A percentile compares a stretch with the other conserved stretches of the same genome.
Evolutionary conservation across 2,888 invertebrate genomes (phyloP).

Genomic region (Bombylius discolor): DNA sequence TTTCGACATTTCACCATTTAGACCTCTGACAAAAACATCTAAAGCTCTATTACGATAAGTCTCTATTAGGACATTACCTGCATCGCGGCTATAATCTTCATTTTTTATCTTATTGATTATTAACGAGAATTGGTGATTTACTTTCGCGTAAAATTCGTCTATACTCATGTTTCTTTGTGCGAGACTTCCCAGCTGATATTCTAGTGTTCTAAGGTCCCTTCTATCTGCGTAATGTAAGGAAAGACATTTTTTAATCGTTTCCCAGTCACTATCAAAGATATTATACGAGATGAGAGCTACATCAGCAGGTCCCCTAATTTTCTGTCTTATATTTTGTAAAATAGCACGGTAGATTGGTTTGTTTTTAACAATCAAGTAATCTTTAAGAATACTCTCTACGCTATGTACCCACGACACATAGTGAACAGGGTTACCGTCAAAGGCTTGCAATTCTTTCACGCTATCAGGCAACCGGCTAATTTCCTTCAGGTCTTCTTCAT

Average conservation of each 20-base stretch:
- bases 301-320: constrained; percentile 1
- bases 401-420: neutral
- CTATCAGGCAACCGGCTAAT: constrained; percentile 3
- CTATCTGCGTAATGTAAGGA: constrained; percentile 9
- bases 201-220: constrained; percentile 5
- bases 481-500: neutral
- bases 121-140: constrained; percentile 7
- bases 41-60: constrained; percentile 4
- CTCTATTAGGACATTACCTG: constrained; percentile 1
- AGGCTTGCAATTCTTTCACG: neutral
- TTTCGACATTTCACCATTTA: constrained; percentile 5
- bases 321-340: neutral
- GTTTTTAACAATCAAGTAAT: neutral
- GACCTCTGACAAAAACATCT: constrained; percentile 1
- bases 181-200: constrained; percentile 3
- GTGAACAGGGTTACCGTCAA: neutral
- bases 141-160: constrained; percentile 3
- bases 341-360: constrained; percentile 1
- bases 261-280: constrained; percentile 3
- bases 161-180: neutral
- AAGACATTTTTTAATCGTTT: constrained; percentile 3
- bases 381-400: neutral
- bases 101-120: constrained; percentile 5
- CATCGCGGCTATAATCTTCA: neutral
- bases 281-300: constrained; percentile 6